Percentiles rank a stretch among this genome's conserved stretches.
Conservation (phyloP, 2,888 invertebrate genomes). For the Boloria selene region DNA sequence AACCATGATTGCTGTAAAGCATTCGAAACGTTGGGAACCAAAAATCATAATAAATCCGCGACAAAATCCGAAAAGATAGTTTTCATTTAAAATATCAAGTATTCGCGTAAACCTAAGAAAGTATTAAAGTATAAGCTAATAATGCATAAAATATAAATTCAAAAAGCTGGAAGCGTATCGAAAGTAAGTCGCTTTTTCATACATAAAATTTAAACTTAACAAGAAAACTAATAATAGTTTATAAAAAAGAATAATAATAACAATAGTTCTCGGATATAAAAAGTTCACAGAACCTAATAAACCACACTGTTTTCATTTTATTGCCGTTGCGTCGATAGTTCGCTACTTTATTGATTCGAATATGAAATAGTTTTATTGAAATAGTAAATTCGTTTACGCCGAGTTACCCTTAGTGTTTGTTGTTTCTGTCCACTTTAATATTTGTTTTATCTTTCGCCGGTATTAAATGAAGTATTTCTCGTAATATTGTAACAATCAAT, state of each 20-base stretch:
- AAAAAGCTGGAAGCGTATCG: too few species aligned
- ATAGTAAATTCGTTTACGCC: conserved; percentile 13
- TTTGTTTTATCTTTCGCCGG: conserved; percentile 10
- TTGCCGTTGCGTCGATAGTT: not conserved
- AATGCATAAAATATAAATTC: too few species aligned
- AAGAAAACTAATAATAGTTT: not conserved
- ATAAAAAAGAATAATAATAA: not conserved
- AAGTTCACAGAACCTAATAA: conserved; percentile 1
- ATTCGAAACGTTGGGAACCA: too few species aligned
- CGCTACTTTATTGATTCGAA: conserved; percentile 4
- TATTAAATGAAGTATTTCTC: not conserved
- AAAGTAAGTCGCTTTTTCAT: too few species aligned
- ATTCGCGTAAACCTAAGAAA: too few species aligned
- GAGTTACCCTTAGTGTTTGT: conserved; percentile 13
- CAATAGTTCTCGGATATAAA: not conserved
- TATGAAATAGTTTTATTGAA: conserved; percentile 20
- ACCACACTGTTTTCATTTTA: conserved; percentile 5
- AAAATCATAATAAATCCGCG: too few species aligned
- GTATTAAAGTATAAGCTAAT: too few species aligned
- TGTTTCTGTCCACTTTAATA: not conserved
- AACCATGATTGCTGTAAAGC: too few species aligned
- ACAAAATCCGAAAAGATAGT: too few species aligned
- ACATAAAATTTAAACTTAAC: too few species aligned
- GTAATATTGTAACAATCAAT: conserved; percentile 1
- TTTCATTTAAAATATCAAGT: too few species aligned